Conservation (phyloP, 2,888 invertebrate species). For the Lepidonotus clava region DNA sequence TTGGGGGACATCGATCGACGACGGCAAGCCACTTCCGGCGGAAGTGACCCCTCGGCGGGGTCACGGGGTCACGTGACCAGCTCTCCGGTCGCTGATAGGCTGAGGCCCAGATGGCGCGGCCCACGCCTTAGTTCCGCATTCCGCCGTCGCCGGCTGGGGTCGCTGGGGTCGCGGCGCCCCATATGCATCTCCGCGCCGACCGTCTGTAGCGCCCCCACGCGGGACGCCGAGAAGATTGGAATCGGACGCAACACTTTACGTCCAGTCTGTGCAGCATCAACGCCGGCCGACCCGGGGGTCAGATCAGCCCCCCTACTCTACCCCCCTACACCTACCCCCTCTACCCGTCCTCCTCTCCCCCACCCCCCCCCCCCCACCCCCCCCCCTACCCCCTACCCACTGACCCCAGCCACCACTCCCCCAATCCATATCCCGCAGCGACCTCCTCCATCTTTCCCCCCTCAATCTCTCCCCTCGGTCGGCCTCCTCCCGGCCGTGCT, state of each 20-base stretch:
- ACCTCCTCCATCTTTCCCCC: background rate
- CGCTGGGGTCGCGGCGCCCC: slow-evolving; percentile 25
- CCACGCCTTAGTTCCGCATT: slow-evolving; percentile 33
- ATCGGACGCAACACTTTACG: slow-evolving; percentile 51
- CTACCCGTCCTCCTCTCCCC: background rate
- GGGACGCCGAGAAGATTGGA: slow-evolving; percentile 42
- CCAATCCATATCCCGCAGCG: background rate
- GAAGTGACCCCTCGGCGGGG: background rate
- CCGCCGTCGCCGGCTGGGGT: background rate
- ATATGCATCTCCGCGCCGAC: slow-evolving; percentile 37
- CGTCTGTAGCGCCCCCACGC: slow-evolving; percentile 46
- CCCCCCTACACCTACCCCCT: background rate
- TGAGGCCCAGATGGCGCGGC: slow-evolving; percentile 5
- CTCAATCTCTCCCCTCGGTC: slow-evolving; percentile 1
- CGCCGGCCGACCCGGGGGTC: slow-evolving; percentile 35
- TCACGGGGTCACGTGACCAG: background rate
- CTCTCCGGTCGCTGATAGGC: slow-evolving; percentile 18
- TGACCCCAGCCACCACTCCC: too few species aligned
- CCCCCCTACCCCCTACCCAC: background rate
- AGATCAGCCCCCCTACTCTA: background rate
- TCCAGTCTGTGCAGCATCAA: slow-evolving; percentile 37
- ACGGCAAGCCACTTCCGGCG: slow-evolving; percentile 3
- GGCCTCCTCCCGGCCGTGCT: background rate
- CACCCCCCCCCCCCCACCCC: background rate
- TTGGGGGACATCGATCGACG: background rate